Base-by-base conservation (phyloP, 1,140 invertebrate genomes). In the Drosophila eugracilis region DNA sequence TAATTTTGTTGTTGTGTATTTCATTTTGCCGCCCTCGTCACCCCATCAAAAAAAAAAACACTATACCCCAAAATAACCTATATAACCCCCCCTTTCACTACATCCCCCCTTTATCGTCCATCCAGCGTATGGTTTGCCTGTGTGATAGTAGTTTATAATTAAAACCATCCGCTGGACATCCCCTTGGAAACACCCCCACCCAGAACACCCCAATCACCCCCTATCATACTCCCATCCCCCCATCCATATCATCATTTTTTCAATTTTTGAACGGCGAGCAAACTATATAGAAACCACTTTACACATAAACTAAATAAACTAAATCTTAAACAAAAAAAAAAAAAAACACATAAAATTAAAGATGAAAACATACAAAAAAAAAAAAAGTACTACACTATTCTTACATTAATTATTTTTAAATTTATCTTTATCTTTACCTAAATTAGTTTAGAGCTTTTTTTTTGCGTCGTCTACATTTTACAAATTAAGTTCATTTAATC, bases 111-210 rank as follows among this genome's bases (percentile, higher is more conserved):
- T 54, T 52, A 42, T 34, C 10, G 9, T 26, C 30, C 42, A 36
- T 72, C 52, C 71, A 63, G 77, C 71, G 47, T 66, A 34, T 75
- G 90, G 74, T 73, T 91, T 91, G 80, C 85, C 90, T 91, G 90
- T 91, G 90, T 91, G 90, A 91, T 91, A 91, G 90, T 91, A 91
- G 90, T 91, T 88, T 91, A 85, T 91, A 90, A 90, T 90, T 90
- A 75, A 86, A 89, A 47, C 75, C 78, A 75, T 63, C 47, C 53
- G 74, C 77, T 60, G 77, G 74, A 67, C 41, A 37, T 19, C 39
- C 47, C n/a, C n/a, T n/a, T n/a, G n/a, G n/a, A n/a, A n/a, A n/a
- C n/a, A 9, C 19, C 19, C 4, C 4, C 5, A 6, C 19, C 24
- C 24, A 44, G n/a, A 3, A 22, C 10, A n/a, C 30, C 28, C 15